These are phyloP conservation scores for Columba guinea DNA, from an alignment of 2,797 vertebrate genomes.

Conservation along the genomic window DNA sequence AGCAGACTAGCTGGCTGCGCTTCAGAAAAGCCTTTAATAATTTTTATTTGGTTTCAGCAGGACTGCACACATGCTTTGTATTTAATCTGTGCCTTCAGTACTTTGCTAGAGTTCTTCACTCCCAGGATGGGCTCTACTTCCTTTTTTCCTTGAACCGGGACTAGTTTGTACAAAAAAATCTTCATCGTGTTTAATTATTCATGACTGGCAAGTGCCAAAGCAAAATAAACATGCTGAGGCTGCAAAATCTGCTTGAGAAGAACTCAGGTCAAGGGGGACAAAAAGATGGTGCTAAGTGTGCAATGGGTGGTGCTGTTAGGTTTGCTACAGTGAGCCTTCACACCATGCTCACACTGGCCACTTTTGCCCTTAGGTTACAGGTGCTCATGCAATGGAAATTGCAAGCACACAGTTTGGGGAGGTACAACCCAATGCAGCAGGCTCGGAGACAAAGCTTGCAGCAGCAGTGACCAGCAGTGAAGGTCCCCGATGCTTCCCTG, in stretches of 20 bases:
- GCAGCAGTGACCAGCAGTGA: background rate
- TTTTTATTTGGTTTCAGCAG: background rate
- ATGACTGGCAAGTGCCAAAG: background rate
- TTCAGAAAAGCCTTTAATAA: background rate
- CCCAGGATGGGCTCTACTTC: background rate
- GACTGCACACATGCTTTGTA: background rate
- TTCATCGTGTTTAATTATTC: background rate
- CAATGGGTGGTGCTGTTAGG: rapidly evolving
- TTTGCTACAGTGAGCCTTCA: rapidly evolving
- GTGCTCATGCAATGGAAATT: rapidly evolving
- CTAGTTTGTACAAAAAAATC: background rate
- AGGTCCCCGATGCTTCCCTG: background rate
- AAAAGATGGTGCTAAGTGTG: background rate
- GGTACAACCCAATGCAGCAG: background rate
- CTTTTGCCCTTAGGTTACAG: background rate
- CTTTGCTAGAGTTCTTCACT: background rate
- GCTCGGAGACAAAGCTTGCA: background rate
- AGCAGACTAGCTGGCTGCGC: background rate
- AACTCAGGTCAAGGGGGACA: background rate
- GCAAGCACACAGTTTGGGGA: background rate
- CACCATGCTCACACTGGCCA: rapidly evolving
- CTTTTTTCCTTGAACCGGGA: background rate
- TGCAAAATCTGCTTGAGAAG: background rate
- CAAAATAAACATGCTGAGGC: background rate
- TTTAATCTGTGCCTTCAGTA: background rate